Percentiles rank a stretch among this genome's conserved stretches.
These are phyloP conservation scores for Xenus cinereus DNA, from an alignment of 2,113 vertebrate genomes.

Conservation along the genomic window DNA sequence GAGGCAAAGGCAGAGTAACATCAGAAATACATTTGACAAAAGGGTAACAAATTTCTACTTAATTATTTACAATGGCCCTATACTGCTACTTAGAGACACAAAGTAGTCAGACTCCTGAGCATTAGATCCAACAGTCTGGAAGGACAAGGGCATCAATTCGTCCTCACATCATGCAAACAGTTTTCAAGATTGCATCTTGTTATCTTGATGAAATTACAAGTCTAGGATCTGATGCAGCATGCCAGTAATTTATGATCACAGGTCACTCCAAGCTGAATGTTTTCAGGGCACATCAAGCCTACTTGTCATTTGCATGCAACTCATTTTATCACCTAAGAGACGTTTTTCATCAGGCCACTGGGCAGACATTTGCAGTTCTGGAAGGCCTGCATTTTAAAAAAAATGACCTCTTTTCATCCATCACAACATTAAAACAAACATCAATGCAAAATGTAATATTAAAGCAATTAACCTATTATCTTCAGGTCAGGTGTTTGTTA, in stretches of 20 bases:
- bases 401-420: conserved; percentile 29
- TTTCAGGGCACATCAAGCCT: conserved; percentile 66
- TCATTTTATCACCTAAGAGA: conserved; percentile 71
- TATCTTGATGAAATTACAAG: conserved; percentile 83
- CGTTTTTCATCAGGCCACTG: conserved; percentile 59
- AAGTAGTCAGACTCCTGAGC: conserved; percentile 68
- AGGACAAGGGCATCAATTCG: conserved; percentile 82
- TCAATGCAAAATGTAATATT: conserved; percentile 48
- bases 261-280: conserved; percentile 76
- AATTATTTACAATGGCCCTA: conserved; percentile 86
- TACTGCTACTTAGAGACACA: conserved; percentile 77
- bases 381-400: conserved; percentile 19
- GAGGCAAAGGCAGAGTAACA: conserved; percentile 78
- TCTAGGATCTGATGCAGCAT: conserved; percentile 69
- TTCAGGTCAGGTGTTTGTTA: conserved; percentile 48
- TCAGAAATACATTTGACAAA: conserved; percentile 86
- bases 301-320: conserved; percentile 74
- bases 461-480: conserved; percentile 71
- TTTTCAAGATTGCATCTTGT: conserved; percentile 81
- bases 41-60: conserved; percentile 86
- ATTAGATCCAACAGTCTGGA: conserved; percentile 71
- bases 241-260: conserved; percentile 79
- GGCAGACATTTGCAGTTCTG: conserved; percentile 45
- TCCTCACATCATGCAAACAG: conserved; percentile 77
- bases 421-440: conserved; percentile 47